phyloP scores from a whole-genome alignment of 1,140 invertebrate species.

The Saccostrea echinata region DNA sequence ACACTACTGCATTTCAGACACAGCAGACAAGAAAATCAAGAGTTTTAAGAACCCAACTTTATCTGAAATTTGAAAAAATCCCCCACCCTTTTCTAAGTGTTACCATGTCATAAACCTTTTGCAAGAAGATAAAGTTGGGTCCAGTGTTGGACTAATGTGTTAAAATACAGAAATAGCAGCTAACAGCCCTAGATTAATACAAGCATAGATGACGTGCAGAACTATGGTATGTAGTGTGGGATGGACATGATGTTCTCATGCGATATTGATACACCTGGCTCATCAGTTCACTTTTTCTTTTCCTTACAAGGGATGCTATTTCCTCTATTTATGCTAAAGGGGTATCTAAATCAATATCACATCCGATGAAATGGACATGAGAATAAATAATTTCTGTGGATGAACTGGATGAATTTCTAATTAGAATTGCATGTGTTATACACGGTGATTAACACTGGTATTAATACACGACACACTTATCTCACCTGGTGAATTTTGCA shows the following conservation, averaged over 20 bases:
- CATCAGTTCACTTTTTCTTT: neutral
- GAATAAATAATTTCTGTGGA: constrained; percentile 9
- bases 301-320: neutral
- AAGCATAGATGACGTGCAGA: constrained; percentile 27
- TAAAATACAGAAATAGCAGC: neutral
- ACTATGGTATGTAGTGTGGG: constrained; percentile 12
- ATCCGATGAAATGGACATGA: constrained; percentile 23
- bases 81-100: neutral
- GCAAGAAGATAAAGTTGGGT: neutral
- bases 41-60: constrained; percentile 17
- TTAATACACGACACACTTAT: constrained; percentile 33
- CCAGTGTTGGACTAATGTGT: constrained; percentile 1
- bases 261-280: constrained; percentile 8
- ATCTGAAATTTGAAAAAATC: neutral
- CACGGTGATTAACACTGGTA: neutral
- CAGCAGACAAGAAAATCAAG: neutral
- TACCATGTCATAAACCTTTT: neutral
- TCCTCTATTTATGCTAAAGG: neutral
- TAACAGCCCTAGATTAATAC: constrained; percentile 21
- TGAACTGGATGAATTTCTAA: constrained; percentile 21
- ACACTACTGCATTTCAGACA: constrained; percentile 2
- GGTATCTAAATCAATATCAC: neutral
- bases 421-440: neutral
- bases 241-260: constrained; percentile 8
- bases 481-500: constrained; percentile 74